Conservation (phyloP, 2,113 vertebrate species). For the Mormyrus lacerda region DNA sequence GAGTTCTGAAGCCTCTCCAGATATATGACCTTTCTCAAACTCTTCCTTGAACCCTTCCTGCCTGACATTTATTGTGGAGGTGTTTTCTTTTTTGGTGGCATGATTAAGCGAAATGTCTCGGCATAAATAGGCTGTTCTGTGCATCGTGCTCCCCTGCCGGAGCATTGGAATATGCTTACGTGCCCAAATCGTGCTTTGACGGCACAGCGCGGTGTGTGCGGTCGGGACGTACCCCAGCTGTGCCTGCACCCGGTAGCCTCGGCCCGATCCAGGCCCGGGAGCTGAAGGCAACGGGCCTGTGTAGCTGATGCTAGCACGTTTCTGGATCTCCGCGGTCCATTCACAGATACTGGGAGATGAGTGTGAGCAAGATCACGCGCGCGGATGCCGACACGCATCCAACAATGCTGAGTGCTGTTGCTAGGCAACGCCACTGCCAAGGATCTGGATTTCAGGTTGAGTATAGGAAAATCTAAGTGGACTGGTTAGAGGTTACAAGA, state of each 20-base stretch:
- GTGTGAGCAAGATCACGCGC: neutral
- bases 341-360: neutral
- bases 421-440: constrained; percentile 30
- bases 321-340: neutral
- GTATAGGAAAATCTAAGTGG: constrained; percentile 19
- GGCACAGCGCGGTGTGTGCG: neutral
- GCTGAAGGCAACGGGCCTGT: neutral
- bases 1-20: neutral
- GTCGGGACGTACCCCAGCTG: neutral
- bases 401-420: constrained; percentile 36
- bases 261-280: neutral
- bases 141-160: neutral
- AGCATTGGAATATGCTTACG: neutral
- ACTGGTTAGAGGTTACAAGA: constrained; percentile 13
- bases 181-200: neutral
- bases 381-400: constrained; percentile 8
- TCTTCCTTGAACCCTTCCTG: neutral
- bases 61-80: neutral
- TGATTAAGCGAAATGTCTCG: neutral
- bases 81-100: neutral
- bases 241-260: neutral
- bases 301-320: neutral
- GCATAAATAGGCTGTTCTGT: neutral
- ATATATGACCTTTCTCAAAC: neutral
- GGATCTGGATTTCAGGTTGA: constrained; percentile 2